Conservation (phyloP, 2,113 vertebrate species). For the Sturnus vulgaris region DNA sequence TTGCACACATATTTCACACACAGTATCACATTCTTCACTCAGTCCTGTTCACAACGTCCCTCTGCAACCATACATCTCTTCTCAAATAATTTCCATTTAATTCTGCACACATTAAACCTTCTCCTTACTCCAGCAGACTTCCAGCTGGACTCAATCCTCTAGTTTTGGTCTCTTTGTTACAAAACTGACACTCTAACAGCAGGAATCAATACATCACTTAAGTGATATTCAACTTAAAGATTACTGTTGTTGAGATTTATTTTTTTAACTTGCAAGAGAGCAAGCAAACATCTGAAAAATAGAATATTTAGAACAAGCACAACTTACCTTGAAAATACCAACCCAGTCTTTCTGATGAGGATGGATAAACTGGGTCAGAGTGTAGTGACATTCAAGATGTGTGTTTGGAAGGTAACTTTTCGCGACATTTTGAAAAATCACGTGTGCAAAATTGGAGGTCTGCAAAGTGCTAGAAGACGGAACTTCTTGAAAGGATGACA, state of each 20-base stretch:
- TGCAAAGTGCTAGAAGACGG: conserved; percentile 81
- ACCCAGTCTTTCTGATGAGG: conserved; percentile 98
- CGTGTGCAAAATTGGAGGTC: conserved; percentile 96
- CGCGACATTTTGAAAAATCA: conserved; percentile 98
- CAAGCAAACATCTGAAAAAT: background rate
- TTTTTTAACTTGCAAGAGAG: background rate
- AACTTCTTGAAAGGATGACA: conserved; percentile 86
- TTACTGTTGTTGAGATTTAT: background rate
- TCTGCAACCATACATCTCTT: background rate
- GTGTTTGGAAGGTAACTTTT: conserved; percentile 95
- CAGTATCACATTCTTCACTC: background rate
- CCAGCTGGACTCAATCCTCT: background rate
- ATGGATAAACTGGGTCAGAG: conserved; percentile 91
- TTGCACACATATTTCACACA: background rate
- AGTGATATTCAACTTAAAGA: background rate
- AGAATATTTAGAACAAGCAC: background rate
- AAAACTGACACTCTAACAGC: background rate
- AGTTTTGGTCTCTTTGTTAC: background rate
- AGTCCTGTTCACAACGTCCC: background rate
- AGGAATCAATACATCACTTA: background rate
- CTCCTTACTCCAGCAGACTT: background rate
- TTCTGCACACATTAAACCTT: background rate
- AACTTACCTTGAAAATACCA: conserved; percentile 95
- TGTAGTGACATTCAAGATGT: conserved; percentile 94
- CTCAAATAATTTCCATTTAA: background rate